Evolutionary conservation across 2,113 vertebrate genomes (phyloP), one percentile per base, ranked within the genome.

Genomic region (Megaptera novaeangliae): DNA sequence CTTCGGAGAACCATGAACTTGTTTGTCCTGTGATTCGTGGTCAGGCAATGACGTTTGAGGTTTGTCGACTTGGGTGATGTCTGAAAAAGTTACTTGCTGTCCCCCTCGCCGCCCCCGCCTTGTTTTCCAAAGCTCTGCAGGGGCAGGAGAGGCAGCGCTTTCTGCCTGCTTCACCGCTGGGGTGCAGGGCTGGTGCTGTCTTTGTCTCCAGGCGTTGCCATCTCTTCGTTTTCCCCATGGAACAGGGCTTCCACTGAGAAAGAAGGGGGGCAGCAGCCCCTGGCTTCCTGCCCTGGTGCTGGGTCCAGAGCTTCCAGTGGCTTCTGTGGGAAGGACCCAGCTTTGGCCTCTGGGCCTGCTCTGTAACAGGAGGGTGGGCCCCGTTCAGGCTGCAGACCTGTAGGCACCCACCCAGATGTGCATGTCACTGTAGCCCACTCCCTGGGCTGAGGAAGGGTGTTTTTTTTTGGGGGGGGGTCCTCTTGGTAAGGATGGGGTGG

Each of bases 1-100:
- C 74, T 72, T 93, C 84, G n/a, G 41, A 91, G 69, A 72, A 31
- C 57, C 27, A 1, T 3, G 18, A 34, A 4, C 14, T 55, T 49
- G 52, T 11, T 85, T 87, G 68, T 57, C 5, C 31, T 8, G 0
- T 20, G 44, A 18, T 93, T 95, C 55, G 61, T 88, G 88, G 96
- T 88, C 69, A 36, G 15, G 64, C 61, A 34, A 6, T 81, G 97
- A 85, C 96, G 59, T 63, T 52, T 61, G 90, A 98, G 94, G 90
- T 91, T 93, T 94, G 92, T 91, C 89, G 93, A 64, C 41, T 34
- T 89, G 31, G 94, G 4, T 63, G 69, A 55, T 75, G 81, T 86
- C 12, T 66, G 71, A 92, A 86, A 95, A 97, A 95, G 63, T 94
- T 57, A 34, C 10, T 49, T 36, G 39, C 8, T 1, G 34, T 44